Evolutionary conservation across 1,140 invertebrate species (phyloP).

Genomic region (Musca vetustissima): DNA sequence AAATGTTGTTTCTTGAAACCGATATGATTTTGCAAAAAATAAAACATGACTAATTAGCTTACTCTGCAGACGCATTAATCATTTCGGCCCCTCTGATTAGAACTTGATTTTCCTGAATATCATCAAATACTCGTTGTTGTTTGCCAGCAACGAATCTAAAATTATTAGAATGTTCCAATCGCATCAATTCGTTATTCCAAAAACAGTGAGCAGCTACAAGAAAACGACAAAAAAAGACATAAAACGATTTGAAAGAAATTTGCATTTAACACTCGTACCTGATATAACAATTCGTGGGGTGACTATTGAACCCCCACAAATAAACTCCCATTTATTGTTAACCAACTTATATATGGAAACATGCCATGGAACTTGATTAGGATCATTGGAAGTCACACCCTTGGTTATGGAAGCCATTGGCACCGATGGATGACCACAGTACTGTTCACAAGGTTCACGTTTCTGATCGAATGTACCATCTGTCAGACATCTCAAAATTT

Average conservation of each 20-base stretch:
- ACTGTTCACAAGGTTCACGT: not conserved
- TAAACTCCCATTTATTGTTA: conserved; percentile 39
- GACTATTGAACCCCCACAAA: conserved; percentile 58
- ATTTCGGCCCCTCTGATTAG: too few species aligned
- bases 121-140: not conserved
- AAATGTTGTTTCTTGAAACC: too few species aligned
- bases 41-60: too few species aligned
- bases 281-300: conserved; percentile 45
- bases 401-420: not conserved
- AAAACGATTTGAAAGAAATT: too few species aligned
- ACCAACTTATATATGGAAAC: conserved; percentile 56
- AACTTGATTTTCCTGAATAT: too few species aligned
- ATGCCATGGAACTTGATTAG: conserved; percentile 58
- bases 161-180: conserved; percentile 29
- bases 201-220: conserved; percentile 57
- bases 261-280: conserved; percentile 10
- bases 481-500: not conserved
- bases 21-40: too few species aligned
- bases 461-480: not conserved
- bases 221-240: not conserved
- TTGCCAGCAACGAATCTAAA: conserved; percentile 13
- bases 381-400: conserved; percentile 3
- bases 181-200: conserved; percentile 44
- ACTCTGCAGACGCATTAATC: too few species aligned
- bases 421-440: conserved; percentile 18